phyloP scores from a whole-genome alignment of 1,140 invertebrate species.

The Penaeus chinensis region DNA sequence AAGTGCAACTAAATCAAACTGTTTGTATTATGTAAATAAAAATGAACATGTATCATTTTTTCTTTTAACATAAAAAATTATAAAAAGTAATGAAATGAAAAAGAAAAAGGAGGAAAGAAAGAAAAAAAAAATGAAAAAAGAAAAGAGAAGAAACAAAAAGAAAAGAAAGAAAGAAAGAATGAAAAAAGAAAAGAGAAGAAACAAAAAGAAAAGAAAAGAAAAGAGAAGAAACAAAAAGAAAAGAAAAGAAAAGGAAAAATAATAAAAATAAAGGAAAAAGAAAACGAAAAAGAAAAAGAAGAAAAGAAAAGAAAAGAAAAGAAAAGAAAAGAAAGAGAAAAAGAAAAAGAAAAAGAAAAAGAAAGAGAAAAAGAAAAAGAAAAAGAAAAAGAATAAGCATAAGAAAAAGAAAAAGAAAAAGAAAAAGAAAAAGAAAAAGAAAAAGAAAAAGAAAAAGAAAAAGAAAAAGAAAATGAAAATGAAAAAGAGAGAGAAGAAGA shows the following conservation, averaged over 20 bases:
- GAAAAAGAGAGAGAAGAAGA: conserved; percentile 3
- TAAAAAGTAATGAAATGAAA: too few relatives aligned
- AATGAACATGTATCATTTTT: too few relatives aligned
- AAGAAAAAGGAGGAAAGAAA: not conserved
- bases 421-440: conserved; percentile 15
- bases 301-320: not conserved
- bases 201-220: conserved; percentile 10
- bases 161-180: not conserved
- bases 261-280: conserved; percentile 1
- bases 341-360: conserved; percentile 15
- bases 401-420: not conserved
- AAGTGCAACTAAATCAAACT: too few relatives aligned
- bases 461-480: conserved; percentile 14
- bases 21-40: too few relatives aligned
- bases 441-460: not conserved
- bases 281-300: not conserved
- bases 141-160: conserved; percentile 18
- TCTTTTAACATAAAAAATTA: too few relatives aligned
- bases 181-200: not conserved
- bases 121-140: conserved; percentile 14
- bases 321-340: not conserved
- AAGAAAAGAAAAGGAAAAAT: not conserved
- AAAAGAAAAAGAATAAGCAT: not conserved
- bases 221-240: not conserved
- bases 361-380: conserved; percentile 18